Base-by-base conservation (phyloP, 2,113 vertebrate genomes). In the Hippolais icterina region DNA sequence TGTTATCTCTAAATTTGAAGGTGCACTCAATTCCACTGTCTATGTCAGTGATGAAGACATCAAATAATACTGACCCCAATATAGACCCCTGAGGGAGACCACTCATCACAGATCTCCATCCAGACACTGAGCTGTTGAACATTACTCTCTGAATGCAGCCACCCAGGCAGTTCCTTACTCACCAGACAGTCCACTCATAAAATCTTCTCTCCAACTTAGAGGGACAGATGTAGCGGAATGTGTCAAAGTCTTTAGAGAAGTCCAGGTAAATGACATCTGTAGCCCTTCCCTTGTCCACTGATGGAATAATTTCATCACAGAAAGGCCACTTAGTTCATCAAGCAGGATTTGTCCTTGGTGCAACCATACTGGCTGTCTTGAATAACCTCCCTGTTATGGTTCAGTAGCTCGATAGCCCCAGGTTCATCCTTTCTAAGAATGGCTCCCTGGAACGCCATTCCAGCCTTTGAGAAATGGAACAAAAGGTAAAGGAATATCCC, bases 331-430 rank as follows among this genome's bases (percentile, higher is more conserved):
- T 31, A 2, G 9, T 10, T 57, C 17, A 15, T 37, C 42, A 37
- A 21, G 35, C 11, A 49, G 35, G 59, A 42, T 18, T 44, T 57
- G 18, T 21, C 31, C 27, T 57, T 50, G 22, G 5, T 72, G 31
- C 27, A 64, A 3, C 35, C 5, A 3, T 80, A 31, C 17, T 64
- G 35, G 21, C 49, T 71, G 16, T 71, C 20, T n/a, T 1, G 0
- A 49, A 31, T 49, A 41, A 56, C 21, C 6, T 50, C 11, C 21
- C 31, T 57, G 24, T 52, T 52, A 52, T 2, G 9, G 25, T 25
- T 71, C 39, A 63, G 2, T 46, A 53, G 24, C 6, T 64, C 2
- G 3, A 1, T 29, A 46, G 19, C 39, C 18, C 6, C 5, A 44
- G 31, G 18, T 24, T 63, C 5, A 18, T 77, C 23, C 28, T 77